Base-by-base conservation (phyloP, 2,113 vertebrate genomes). In the Atractosteus spatula region DNA sequence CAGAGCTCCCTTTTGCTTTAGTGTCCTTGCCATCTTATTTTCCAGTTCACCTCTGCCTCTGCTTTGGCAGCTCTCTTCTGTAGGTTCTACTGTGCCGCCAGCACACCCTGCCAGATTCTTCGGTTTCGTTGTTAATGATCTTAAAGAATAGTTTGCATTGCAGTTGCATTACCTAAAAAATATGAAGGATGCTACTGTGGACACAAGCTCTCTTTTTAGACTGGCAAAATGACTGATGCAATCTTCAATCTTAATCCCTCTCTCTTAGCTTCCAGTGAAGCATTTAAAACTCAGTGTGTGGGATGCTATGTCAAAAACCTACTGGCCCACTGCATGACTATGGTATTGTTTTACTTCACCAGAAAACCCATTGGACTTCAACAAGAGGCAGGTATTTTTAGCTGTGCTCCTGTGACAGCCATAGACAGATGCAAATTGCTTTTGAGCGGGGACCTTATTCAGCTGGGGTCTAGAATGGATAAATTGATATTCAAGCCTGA, bases 301-400 rank as follows among this genome's bases (percentile, higher is more conserved):
- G 29, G 29, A 29, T 61, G 44, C 2, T 0, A 55, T 17, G 43
- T 72, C 77, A 74, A 81, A 82, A 80, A 85, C 86, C 83, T 81
- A 57, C 63, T 59, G 74, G 80, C 76, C 87, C 77, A 79, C 79
- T 83, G 86, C 84, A 84, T 77, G 54, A 78, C 82, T 82, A 82
- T 83, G 83, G 85, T 89, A 88, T 88, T 87, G 85, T 89, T 90
- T 89, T 83, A 86, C 88, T 77, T 79, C 84, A 17, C 79, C 47
- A 77, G 81, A 75, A 71, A 80, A 86, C 74, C 70, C 74, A 74
- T 73, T 77, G 71, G 82, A 86, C 81, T 86, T 87, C 83, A 85
- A 73, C 71, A 41, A 16, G 59, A 69, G 72, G 79, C 88, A 91
- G 88, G 88, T 90, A 91, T 91, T 81, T 83, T 89, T 88, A 91